Conservation (phyloP, 30 jellyfish, hydroid and myxozoan genomes). For the Hydractinia symbiolongicarpus region DNA sequence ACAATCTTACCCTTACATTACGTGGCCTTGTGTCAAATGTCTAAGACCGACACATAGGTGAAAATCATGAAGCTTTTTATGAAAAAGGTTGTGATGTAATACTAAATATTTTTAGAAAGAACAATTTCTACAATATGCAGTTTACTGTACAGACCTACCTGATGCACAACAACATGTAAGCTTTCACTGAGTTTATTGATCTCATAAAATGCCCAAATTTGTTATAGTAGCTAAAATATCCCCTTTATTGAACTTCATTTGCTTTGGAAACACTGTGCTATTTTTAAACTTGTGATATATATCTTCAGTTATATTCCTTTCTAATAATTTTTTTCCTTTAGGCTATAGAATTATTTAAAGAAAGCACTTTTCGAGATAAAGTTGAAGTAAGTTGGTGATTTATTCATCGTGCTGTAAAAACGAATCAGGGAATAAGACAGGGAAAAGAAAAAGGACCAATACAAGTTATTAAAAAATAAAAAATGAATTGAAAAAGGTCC, state of each 20-base stretch:
- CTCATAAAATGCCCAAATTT: background rate
- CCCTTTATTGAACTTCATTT: no score
- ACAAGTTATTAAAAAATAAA: background rate
- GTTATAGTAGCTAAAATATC: background rate
- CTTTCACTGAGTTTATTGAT: background rate
- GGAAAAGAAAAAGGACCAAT: background rate
- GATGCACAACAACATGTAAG: conserved; percentile 91
- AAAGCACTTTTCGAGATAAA: conserved; percentile 43
- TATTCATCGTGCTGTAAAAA: background rate
- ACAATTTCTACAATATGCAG: conserved; percentile 69
- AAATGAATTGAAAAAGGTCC: no score
- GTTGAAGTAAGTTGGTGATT: conserved; percentile 66
- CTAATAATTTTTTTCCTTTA: background rate
- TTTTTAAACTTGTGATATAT: background rate
- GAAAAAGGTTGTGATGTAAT: no score
- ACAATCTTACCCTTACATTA: no score
- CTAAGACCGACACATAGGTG: no score
- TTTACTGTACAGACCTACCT: conserved; percentile 77
- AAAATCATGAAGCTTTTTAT: no score
- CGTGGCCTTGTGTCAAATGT: no score
- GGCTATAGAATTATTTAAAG: conserved; percentile 75
- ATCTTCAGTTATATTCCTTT: background rate
- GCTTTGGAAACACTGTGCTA: background rate
- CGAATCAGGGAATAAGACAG: background rate
- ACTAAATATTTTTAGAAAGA: conserved; percentile 38